Evolutionary conservation across 1,140 invertebrate species (phyloP).

Genomic region (Epicauta chinensis): DNA sequence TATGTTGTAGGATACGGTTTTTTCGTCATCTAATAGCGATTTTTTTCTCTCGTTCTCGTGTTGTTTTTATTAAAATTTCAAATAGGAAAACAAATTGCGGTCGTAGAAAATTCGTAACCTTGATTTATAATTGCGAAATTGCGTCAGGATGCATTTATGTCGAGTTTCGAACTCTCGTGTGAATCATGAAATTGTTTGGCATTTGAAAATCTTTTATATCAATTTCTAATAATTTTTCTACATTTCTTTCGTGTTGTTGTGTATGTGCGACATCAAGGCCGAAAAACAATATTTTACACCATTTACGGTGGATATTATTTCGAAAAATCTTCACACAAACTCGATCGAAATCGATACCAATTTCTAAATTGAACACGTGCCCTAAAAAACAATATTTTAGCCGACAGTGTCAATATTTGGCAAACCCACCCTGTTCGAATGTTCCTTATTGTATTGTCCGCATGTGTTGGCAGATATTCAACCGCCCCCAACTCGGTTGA

Average conservation of each 20-base stretch:
- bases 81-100: constrained; percentile 16
- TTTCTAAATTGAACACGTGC: constrained; percentile 23
- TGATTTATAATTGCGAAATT: constrained; percentile 38
- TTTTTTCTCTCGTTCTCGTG: too few relatives aligned
- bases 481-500: too few relatives aligned
- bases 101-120: constrained; percentile 37
- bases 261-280: too few relatives aligned
- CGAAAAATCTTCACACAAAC: constrained; percentile 3
- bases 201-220: constrained; percentile 29
- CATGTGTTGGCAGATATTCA: too few relatives aligned
- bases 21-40: too few relatives aligned
- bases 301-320: background rate
- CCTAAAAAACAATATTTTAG: constrained; percentile 22
- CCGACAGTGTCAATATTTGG: constrained; percentile 24
- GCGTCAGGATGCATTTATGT: constrained; percentile 30
- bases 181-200: constrained; percentile 36
- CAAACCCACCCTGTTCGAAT: constrained; percentile 17
- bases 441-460: constrained; percentile 20
- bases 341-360: constrained; percentile 21
- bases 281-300: too few relatives aligned
- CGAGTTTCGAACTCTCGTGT: constrained; percentile 22
- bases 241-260: background rate
- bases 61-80: constrained; percentile 4
- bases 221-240: constrained; percentile 29
- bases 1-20: too few relatives aligned